Evolutionary conservation across 1,140 invertebrate species (phyloP), one percentile per base, ranked within the genome.

Genomic region (Psix sp.): DNA sequence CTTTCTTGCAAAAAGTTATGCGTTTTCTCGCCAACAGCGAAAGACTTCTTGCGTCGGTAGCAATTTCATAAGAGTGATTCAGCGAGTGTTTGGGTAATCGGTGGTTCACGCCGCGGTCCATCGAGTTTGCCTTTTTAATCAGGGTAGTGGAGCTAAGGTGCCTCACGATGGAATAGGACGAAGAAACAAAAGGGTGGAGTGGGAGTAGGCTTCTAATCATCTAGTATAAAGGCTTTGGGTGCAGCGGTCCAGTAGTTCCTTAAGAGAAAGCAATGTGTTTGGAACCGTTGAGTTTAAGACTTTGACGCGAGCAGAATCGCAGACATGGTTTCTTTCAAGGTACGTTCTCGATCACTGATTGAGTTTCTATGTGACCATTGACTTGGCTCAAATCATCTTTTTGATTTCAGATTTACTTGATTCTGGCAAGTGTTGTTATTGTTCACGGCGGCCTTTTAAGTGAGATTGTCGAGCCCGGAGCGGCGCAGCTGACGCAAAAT

Each of bases 171-270:
- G 13, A 11, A 39, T 20, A 11, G 14, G 54, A 49, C 43, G 57
- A 65, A 59, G 16, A 51, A 54, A 40, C 14, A 2, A 17, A 20
- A 13, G 33, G 43, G 66, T n/a, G n/a, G n/a, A n/a, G 52, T 66
- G 76, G 67, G 59, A 49, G 48, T 45, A 24, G 21, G 33, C 10
- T 0, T 42, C 68, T 80, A 66, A 52, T 62, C 57, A 74, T 77
- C 63, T 80, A 68, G 82, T 85, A 85, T 85, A 86, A 85, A 85
- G 73, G 74, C 76, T 79, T 79, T 78, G 62, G 46, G 31, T 43
- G 42, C 46, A 11, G 26, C 52, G 54, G 56, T 56, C 40, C 60
- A 77, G 74, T 84, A 82, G 84, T 80, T 85, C 80, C 75, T 66
- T 76, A 70, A 77, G 79, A 29, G 66, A 81, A 82, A 84, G 82